Conservation (phyloP, 2,888 invertebrate species). For the Lasius platythorax region DNA sequence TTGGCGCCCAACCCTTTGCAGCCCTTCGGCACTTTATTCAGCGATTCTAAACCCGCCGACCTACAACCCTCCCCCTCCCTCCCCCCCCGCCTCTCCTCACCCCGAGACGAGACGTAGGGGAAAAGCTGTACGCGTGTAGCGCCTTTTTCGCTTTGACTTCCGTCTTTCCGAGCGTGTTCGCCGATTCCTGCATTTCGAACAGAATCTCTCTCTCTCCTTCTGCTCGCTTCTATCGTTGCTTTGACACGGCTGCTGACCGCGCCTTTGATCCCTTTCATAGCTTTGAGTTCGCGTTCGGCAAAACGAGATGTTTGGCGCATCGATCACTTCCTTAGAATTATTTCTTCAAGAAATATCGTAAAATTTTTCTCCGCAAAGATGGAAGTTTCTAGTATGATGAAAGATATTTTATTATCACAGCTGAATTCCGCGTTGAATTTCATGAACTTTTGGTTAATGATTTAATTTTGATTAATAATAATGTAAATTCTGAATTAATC, state of each 20-base stretch:
- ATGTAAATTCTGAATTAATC: not conserved
- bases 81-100: conserved; percentile 13
- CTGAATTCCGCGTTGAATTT: not conserved
- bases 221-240: not conserved
- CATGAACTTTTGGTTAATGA: not conserved
- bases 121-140: conserved; percentile 62
- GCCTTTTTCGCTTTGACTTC: conserved; percentile 32
- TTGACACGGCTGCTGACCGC: conserved; percentile 25
- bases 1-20: conserved; percentile 71
- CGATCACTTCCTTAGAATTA: not conserved
- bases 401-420: not conserved
- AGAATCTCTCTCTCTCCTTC: not conserved
- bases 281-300: conserved; percentile 56
- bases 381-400: not conserved
- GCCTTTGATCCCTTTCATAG: conserved; percentile 61
- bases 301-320: conserved; percentile 27
- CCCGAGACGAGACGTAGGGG: conserved; percentile 10
- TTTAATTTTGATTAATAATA: not conserved
- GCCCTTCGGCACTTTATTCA: conserved; percentile 78
- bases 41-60: conserved; percentile 70
- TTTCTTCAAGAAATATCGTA: not conserved
- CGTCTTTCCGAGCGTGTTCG: not conserved
- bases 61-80: conserved; percentile 44
- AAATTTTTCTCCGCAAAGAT: not conserved
- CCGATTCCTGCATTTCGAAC: conserved; percentile 16